phyloP scores from a whole-genome alignment of 2,113 vertebrate species.

The Columba janthina region DNA sequence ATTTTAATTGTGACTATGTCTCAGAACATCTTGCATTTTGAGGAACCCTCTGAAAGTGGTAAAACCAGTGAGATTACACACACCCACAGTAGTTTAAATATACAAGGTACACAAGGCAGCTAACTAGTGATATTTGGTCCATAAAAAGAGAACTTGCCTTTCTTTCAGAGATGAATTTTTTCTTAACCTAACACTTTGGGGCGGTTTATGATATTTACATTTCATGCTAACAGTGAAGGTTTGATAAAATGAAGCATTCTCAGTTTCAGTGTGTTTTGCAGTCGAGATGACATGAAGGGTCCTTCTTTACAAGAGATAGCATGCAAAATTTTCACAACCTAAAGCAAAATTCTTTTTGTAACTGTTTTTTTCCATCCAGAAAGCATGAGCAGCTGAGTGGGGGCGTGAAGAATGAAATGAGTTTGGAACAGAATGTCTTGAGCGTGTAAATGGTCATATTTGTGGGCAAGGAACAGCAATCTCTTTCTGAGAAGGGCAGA shows the following conservation, averaged over 20 bases:
- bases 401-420: neutral
- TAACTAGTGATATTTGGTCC: neutral
- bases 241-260: neutral
- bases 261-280: neutral
- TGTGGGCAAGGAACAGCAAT: neutral
- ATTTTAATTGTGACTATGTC: neutral
- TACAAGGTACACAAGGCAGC: neutral
- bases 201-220: neutral
- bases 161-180: neutral
- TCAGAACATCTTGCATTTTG: neutral
- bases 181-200: neutral
- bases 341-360: neutral
- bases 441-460: neutral
- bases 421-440: conserved; percentile 20
- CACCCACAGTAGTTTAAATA: neutral
- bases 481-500: neutral
- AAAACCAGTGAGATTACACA: neutral
- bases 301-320: neutral
- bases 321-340: neutral
- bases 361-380: neutral
- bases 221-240: neutral
- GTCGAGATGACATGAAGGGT: neutral
- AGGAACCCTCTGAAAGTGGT: neutral
- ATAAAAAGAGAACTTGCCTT: neutral
- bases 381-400: conserved; percentile 36